These are phyloP conservation scores for Muscina levida DNA, from an alignment of 2,888 invertebrate genomes.

Conservation along the genomic window DNA sequence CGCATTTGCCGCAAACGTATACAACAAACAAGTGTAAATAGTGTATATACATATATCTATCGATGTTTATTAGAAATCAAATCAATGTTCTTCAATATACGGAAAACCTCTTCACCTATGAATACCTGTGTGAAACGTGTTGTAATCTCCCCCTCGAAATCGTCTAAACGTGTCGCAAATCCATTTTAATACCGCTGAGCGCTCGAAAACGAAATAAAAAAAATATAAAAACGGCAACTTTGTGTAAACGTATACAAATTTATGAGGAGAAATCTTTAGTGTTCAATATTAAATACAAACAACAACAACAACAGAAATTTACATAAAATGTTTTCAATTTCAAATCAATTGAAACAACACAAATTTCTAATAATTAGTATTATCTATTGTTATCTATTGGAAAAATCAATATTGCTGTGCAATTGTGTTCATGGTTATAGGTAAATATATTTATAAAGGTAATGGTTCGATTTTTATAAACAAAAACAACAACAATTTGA, in stretches of 20 bases:
- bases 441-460: conserved; percentile 64
- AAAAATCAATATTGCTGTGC: conserved; percentile 77
- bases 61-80: too few relatives aligned
- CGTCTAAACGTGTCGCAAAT: conserved; percentile 16
- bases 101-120: not conserved
- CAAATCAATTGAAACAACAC: conserved; percentile 71
- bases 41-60: conserved; percentile 25
- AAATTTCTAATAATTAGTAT: conserved; percentile 71
- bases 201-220: conserved; percentile 13
- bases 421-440: conserved; percentile 78
- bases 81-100: not conserved
- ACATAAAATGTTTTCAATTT: conserved; percentile 73
- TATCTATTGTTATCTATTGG: conserved; percentile 73
- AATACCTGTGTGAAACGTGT: not conserved
- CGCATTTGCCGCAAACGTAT: too few relatives aligned
- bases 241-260: conserved; percentile 23
- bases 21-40: conserved; percentile 28
- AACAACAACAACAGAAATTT: not conserved
- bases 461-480: not conserved
- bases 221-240: not conserved
- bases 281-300: conserved; percentile 66
- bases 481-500: too few relatives aligned
- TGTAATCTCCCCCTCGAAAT: not conserved
- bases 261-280: conserved; percentile 21
- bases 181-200: conserved; percentile 10